These are phyloP conservation scores for Andrena flavipes DNA, from an alignment of 2,888 invertebrate species.

Conservation along the genomic window DNA sequence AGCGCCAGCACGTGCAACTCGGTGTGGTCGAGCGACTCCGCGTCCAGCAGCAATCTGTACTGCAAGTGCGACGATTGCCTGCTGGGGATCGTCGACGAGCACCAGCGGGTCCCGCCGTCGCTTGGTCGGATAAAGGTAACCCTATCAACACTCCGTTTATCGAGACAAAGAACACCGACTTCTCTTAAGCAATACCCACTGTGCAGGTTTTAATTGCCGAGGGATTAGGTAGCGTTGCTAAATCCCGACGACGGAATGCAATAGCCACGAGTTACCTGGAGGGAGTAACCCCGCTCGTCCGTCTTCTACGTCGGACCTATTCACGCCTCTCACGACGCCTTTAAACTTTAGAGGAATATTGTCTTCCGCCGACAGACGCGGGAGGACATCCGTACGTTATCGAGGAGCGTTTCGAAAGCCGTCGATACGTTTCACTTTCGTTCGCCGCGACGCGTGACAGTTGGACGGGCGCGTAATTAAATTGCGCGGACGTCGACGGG, in stretches of 20 bases:
- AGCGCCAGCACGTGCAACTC: conserved; percentile 88
- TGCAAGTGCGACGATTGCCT: conserved; percentile 94
- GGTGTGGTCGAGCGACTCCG: conserved; percentile 89
- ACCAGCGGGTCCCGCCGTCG: conserved; percentile 81
- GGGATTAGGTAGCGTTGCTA: background rate
- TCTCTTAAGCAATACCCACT: background rate
- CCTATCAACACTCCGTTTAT: background rate
- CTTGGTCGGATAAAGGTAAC: conserved; percentile 82
- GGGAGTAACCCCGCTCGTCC: background rate
- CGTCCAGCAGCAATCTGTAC: conserved; percentile 88
- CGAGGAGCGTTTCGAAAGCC: conserved; percentile 31
- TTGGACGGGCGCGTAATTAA: conserved; percentile 34
- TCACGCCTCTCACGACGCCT: background rate
- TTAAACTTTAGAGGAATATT: conserved; percentile 1
- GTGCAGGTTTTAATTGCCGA: background rate
- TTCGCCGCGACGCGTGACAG: conserved; percentile 29
- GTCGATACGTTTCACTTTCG: conserved; percentile 43
- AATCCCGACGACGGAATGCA: background rate
- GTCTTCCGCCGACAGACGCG: background rate
- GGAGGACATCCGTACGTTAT: no score
- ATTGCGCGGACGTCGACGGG: conserved; percentile 38
- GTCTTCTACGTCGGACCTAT: background rate
- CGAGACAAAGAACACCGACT: no score
- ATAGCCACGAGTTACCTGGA: no score
- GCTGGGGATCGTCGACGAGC: conserved; percentile 92